phyloP scores from a whole-genome alignment of 2,797 vertebrate species.

The Schizopygopsis malacanthus region DNA sequence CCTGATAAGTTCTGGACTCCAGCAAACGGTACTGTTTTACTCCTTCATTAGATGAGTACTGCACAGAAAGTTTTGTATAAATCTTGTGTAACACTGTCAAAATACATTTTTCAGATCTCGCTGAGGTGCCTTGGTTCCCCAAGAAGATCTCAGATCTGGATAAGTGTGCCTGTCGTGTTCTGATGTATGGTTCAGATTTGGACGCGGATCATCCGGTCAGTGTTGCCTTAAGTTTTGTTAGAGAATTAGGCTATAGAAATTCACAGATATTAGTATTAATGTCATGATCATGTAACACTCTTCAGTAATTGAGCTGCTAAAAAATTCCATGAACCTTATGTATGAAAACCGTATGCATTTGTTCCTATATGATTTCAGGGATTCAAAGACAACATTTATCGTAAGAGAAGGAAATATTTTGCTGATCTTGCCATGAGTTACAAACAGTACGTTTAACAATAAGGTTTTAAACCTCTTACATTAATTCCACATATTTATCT shows the following conservation, averaged over 20 bases:
- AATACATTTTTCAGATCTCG: conserved; percentile 77
- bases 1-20: conserved; percentile 81
- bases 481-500: background rate
- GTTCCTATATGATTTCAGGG: conserved; percentile 82
- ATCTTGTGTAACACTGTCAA: background rate
- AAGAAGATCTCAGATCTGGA: conserved; percentile 98
- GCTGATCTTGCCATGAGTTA: conserved; percentile 86
- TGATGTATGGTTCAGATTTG: conserved; percentile 96
- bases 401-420: conserved; percentile 86
- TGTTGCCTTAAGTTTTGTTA: conserved; percentile 42
- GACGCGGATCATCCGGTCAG: conserved; percentile 96
- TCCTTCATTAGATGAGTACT: background rate
- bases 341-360: background rate
- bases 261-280: background rate
- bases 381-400: conserved; percentile 90
- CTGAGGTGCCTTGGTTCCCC: conserved; percentile 92
- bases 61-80: background rate
- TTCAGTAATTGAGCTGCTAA: background rate
- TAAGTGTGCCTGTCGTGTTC: conserved; percentile 91
- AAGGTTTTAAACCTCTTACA: background rate
- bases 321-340: background rate
- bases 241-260: background rate
- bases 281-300: background rate
- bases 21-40: conserved; percentile 76
- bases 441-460: conserved; percentile 85